phyloP scores from a whole-genome alignment of 2,113 vertebrate species.

The Ramphastos sulfuratus region DNA sequence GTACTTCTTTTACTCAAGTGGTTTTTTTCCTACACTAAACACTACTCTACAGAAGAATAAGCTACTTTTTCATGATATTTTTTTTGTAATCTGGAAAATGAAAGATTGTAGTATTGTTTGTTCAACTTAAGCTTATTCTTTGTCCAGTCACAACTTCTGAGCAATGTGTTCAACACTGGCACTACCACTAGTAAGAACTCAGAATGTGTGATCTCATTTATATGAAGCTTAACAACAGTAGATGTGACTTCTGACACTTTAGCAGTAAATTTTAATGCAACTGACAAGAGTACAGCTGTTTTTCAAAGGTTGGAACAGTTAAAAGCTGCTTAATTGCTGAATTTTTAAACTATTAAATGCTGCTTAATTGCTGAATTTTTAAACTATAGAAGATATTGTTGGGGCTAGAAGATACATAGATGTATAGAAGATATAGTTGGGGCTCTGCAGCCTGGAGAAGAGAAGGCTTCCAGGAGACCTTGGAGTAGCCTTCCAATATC shows the following conservation, averaged over 20 bases:
- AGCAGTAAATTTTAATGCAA: not conserved
- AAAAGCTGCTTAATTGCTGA: not conserved
- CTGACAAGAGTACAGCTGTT: not conserved
- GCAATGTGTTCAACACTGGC: not conserved
- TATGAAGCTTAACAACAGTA: constrained; percentile 16
- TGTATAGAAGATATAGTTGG: too few relatives aligned
- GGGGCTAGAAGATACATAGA: too few relatives aligned
- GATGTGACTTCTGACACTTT: constrained; percentile 10
- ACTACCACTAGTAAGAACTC: not conserved
- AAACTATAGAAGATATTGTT: too few relatives aligned
- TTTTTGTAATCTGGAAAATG: not conserved
- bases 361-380: too few relatives aligned
- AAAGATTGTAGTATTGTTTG: not conserved
- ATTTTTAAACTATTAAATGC: not conserved
- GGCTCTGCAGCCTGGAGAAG: too few relatives aligned
- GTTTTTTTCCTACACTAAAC: not conserved
- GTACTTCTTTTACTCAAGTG: not conserved
- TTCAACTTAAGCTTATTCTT: not conserved
- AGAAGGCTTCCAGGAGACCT: too few relatives aligned
- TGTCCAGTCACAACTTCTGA: not conserved
- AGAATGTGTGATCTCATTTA: constrained; percentile 44
- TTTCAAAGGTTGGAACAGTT: not conserved
- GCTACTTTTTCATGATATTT: not conserved
- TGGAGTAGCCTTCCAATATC: too few relatives aligned
- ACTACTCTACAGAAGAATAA: not conserved